Base-by-base conservation (phyloP, 1,140 invertebrate genomes). In the Rhagoletis pomonella region DNA sequence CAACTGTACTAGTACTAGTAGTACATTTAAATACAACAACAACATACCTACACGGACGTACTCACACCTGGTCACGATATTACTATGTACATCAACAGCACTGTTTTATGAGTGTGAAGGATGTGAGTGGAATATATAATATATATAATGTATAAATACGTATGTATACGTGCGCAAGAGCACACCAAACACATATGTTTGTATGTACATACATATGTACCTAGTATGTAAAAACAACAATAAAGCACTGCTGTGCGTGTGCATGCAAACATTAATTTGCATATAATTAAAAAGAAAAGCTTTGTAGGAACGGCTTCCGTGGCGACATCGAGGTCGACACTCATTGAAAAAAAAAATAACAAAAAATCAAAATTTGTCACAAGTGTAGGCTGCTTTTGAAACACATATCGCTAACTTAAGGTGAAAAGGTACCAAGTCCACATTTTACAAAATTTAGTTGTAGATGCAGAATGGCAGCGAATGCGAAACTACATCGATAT, bases 261-360 rank as follows among this genome's bases (percentile, higher is more conserved):
- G 19, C 9, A 29, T 39, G 64, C 10, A 67, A 67, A 67, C 64
- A 67, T 67, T 67, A 67, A 67, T 67, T 67, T 67, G 64, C 64
- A 67, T 67, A 29, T 39, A 67, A 29, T 67, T 67, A 67, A 39
- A 42, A 39, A 9, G 29, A 12, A 42, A 67, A 12, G 64, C 12
- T 67, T 67, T 67, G 29, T 67, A 4, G 64, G 19, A 10, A n/a
- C 64, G 12, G 64, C 64, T 67, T 55, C 39, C 5, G n/a, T 39
- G 29, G 5, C 29, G 64, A 3, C 64, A 67, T 42, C 64, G 64
- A 67, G 64, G 64, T 67, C 19, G 64, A 2, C 64, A 10, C 64
- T 39, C 12, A 12, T 67, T 67, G 12, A 67, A 6, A 67, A 42
- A 67, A 39, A 67, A 55, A 55, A 2, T 55, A 55, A 55, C 5